A percentile compares a stretch with the other conserved stretches of the same genome.
phyloP scores from a whole-genome alignment of 2,113 vertebrate genomes.

The Pygoscelis antarcticus region DNA sequence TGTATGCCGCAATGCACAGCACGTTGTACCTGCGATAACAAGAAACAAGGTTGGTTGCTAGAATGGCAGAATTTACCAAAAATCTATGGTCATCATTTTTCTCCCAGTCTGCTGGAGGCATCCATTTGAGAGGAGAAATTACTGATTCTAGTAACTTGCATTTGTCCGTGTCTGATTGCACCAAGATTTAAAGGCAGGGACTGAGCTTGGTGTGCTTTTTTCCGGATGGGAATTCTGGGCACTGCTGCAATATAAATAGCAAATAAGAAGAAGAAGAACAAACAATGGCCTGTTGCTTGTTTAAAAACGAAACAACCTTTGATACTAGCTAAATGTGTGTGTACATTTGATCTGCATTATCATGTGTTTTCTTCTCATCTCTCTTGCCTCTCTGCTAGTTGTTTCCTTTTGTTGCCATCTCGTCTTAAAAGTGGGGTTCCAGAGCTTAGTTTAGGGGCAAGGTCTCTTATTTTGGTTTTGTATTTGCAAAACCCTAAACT shows the following conservation, averaged over 20 bases:
- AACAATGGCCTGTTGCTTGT: background rate
- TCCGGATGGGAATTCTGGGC: background rate
- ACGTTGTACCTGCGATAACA: background rate
- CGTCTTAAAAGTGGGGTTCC: background rate
- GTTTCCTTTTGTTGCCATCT: background rate
- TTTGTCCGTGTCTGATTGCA: background rate
- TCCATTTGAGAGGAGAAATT: background rate
- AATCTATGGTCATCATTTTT: background rate
- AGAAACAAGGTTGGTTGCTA: background rate
- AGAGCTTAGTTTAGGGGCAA: background rate
- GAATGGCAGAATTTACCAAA: background rate
- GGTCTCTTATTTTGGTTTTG: background rate
- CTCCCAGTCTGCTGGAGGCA: background rate
- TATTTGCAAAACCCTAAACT: background rate
- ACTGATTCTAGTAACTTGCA: background rate
- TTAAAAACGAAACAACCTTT: background rate
- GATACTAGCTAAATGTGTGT: background rate
- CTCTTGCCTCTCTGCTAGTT: background rate
- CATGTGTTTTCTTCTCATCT: background rate
- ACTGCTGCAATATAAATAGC: background rate
- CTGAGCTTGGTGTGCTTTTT: background rate
- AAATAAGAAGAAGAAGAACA: background rate
- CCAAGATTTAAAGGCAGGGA: background rate
- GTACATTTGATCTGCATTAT: background rate
- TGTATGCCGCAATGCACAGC: background rate